These are phyloP conservation scores for Xestia ashworthii DNA, from an alignment of 2,888 invertebrate genomes.

Conservation along the genomic window DNA sequence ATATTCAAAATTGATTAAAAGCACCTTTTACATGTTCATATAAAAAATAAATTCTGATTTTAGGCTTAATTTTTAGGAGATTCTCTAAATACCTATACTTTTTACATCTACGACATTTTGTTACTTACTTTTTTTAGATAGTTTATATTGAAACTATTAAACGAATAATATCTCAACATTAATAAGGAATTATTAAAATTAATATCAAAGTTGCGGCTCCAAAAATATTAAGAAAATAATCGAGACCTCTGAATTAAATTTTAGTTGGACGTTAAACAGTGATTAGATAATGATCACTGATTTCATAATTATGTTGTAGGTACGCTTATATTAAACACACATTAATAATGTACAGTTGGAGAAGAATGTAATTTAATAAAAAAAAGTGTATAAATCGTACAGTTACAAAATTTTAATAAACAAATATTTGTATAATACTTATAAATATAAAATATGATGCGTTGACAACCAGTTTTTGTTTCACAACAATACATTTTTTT, in stretches of 20 bases:
- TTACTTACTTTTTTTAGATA: constrained; percentile 5
- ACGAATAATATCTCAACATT: neutral
- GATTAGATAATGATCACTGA: neutral
- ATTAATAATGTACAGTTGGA: neutral
- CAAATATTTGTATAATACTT: neutral
- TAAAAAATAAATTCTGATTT: constrained; percentile 51
- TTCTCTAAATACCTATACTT: constrained; percentile 49
- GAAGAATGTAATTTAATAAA: neutral
- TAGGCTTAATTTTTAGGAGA: constrained; percentile 48
- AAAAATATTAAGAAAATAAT: constrained; percentile 12
- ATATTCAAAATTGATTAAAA: constrained; percentile 44
- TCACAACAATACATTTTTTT: neutral
- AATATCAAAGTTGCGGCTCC: neutral
- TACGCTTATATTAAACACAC: neutral
- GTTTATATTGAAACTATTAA: neutral
- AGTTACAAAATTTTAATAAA: neutral
- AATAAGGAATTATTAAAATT: neutral
- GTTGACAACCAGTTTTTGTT: constrained; percentile 2
- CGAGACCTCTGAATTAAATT: neutral
- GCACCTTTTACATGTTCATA: constrained; percentile 48
- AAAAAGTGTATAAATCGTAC: neutral
- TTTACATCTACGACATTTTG: constrained; percentile 1
- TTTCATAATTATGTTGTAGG: neutral
- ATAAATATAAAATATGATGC: constrained; percentile 8
- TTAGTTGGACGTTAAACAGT: neutral